These are phyloP conservation scores for Ecliptopera silaceata DNA, from an alignment of 2,888 invertebrate genomes.

Conservation along the genomic window DNA sequence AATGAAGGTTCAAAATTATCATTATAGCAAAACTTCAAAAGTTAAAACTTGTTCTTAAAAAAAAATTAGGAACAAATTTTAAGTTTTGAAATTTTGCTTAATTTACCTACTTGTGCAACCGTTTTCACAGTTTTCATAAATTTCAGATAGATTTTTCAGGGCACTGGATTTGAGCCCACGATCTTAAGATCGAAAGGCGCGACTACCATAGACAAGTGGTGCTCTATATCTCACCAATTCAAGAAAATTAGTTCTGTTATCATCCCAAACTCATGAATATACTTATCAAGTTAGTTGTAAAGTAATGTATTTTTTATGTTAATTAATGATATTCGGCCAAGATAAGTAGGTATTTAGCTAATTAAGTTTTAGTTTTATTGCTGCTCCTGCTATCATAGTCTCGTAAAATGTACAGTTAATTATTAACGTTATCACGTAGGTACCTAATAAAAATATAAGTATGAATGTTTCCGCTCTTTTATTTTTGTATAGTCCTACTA, in stretches of 20 bases:
- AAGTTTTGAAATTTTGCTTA: no score
- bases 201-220: no score
- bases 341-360: constrained; percentile 46
- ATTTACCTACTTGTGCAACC: no score
- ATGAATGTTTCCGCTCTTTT: constrained; percentile 12
- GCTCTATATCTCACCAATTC: constrained; percentile 23
- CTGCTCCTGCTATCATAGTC: constrained; percentile 31
- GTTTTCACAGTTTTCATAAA: no score
- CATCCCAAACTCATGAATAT: constrained; percentile 41
- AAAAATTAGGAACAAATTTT: no score
- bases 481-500: neutral
- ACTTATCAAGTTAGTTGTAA: constrained; percentile 51
- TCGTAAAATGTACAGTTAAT: constrained; percentile 29
- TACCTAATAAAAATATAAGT: neutral
- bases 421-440: constrained; percentile 17
- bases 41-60: no score
- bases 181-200: no score
- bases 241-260: constrained; percentile 52
- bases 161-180: no score
- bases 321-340: constrained; percentile 48
- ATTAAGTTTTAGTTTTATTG: constrained; percentile 42
- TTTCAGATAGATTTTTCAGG: no score
- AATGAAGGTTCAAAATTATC: no score
- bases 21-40: no score
- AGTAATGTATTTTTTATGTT: constrained; percentile 57